phyloP scores from a whole-genome alignment of 2,797 vertebrate genomes.

The Lepidocolaptes lacrymiger region DNA sequence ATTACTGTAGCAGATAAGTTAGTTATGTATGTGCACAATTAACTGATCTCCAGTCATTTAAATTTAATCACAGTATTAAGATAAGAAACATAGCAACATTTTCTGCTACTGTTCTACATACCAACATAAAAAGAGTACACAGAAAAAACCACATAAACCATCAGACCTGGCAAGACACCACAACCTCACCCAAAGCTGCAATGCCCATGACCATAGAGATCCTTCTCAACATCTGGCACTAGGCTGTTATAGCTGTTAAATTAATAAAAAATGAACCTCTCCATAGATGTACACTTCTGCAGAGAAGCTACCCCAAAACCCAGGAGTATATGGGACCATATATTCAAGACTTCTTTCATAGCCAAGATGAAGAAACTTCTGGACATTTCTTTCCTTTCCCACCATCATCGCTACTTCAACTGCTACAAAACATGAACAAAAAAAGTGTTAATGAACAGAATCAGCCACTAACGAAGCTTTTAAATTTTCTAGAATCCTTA shows the following conservation, averaged over 20 bases:
- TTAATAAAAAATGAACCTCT: not conserved
- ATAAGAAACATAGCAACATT: constrained; percentile 15
- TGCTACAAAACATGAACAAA: not conserved
- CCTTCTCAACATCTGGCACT: not conserved
- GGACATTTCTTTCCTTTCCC: not conserved
- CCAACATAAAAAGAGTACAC: not conserved
- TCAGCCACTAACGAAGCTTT: not conserved
- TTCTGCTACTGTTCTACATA: not conserved
- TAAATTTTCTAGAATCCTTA: not conserved
- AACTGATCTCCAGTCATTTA: constrained; percentile 8
- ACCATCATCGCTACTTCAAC: not conserved
- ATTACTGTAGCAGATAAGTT: not conserved
- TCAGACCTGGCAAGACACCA: not conserved
- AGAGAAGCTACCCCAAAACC: not conserved
- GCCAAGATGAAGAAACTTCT: not conserved
- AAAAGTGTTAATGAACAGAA: not conserved
- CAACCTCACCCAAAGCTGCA: not conserved
- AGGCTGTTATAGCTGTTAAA: not conserved
- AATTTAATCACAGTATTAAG: constrained; percentile 33
- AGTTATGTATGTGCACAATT: not conserved
- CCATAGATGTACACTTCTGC: not conserved
- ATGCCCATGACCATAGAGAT: not conserved
- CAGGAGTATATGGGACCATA: not conserved
- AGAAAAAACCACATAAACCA: not conserved
- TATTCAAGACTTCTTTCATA: not conserved